phyloP scores from a whole-genome alignment of 1,140 invertebrate species.

The Drosophila pectinifera region DNA sequence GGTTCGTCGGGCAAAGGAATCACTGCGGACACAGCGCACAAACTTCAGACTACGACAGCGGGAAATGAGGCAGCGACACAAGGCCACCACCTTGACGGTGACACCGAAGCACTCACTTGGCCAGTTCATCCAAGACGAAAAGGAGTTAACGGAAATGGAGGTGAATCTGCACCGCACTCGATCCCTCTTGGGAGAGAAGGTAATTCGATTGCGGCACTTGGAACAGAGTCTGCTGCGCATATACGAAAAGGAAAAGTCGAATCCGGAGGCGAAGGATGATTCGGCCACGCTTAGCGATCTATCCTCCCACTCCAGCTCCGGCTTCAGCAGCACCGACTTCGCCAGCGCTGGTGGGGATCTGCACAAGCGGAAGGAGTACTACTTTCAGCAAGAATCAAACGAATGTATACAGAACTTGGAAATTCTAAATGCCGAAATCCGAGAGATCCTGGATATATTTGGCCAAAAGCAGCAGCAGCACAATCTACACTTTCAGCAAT shows the following conservation, averaged over 20 bases:
- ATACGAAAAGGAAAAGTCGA: conserved; percentile 84
- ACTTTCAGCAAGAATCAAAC: conserved; percentile 87
- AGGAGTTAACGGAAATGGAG: conserved; percentile 92
- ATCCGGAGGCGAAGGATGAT: conserved; percentile 85
- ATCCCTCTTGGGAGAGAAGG: conserved; percentile 91
- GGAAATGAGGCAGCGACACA: conserved; percentile 76
- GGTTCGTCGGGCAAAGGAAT: conserved; percentile 90
- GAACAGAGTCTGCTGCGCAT: conserved; percentile 90
- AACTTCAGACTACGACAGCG: conserved; percentile 76
- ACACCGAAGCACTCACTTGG: conserved; percentile 86
- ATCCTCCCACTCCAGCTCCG: conserved; percentile 89
- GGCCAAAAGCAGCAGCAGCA: conserved; percentile 86
- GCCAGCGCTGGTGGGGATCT: conserved; percentile 87
- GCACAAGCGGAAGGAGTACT: conserved; percentile 74
- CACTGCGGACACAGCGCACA: conserved; percentile 86
- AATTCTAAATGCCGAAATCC: conserved; percentile 89
- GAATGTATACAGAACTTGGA: conserved; percentile 90
- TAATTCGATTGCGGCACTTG: conserved; percentile 90
- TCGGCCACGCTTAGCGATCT: conserved; percentile 88
- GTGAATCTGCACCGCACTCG: conserved; percentile 91
- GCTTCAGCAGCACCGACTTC: conserved; percentile 89
- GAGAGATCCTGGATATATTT: conserved; percentile 89
- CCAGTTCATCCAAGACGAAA: conserved; percentile 89
- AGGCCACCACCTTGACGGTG: conserved; percentile 72
- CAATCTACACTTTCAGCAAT: conserved; percentile 85